Evolutionary conservation across 2,113 vertebrate species (phyloP).

Genomic region (Rhea americana): DNA sequence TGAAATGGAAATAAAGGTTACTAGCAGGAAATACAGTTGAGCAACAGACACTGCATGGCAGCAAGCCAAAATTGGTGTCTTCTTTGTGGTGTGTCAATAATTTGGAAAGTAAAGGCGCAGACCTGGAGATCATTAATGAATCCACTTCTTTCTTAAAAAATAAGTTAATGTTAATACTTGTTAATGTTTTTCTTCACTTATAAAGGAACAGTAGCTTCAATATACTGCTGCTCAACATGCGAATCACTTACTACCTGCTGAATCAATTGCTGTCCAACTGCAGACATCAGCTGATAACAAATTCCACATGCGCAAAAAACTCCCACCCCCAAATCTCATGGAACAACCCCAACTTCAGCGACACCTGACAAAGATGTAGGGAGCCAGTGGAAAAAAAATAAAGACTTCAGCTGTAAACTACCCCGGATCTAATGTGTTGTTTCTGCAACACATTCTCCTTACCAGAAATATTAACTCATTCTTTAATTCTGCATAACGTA

Average conservation of each 20-base stretch:
- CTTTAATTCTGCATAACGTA: neutral
- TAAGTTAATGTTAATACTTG: neutral
- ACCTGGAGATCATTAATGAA: neutral
- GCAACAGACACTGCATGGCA: neutral
- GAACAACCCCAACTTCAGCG: neutral
- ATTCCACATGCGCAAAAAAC: neutral
- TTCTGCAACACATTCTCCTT: neutral
- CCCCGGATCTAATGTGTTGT: neutral
- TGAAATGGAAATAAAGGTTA: conserved; percentile 48
- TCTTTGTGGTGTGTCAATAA: conserved; percentile 1
- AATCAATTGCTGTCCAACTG: neutral
- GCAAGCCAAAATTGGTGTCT: neutral
- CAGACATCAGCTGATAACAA: neutral
- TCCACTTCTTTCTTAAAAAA: neutral
- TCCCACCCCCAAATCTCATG: neutral
- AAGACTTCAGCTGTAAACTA: neutral
- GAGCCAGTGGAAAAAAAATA: neutral
- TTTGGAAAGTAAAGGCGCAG: neutral
- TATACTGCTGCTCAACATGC: neutral
- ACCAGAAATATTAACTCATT: neutral
- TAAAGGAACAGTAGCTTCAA: neutral
- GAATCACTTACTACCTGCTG: neutral
- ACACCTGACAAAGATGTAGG: neutral
- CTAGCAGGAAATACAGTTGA: conserved; percentile 13
- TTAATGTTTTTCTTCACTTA: neutral